These are phyloP conservation scores for Cryptoprocta ferox DNA, from an alignment of 2,797 vertebrate genomes.

Conservation along the genomic window DNA sequence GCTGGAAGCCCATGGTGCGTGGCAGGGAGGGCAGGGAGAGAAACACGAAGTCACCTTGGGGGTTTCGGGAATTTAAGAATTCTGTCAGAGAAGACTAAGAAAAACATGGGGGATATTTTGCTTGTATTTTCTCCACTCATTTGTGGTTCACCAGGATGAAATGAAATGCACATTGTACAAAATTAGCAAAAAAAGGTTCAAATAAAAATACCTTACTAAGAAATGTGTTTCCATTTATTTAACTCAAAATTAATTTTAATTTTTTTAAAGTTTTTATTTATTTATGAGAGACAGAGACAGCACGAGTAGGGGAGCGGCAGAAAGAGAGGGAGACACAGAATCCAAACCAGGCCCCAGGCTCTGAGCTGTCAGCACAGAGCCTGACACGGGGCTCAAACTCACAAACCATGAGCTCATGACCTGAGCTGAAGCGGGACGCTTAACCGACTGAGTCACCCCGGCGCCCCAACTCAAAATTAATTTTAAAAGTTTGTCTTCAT, in stretches of 20 bases:
- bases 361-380: no score
- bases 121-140: neutral
- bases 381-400: no score
- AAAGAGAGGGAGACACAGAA: no score
- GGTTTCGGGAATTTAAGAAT: neutral
- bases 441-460: no score
- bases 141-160: neutral
- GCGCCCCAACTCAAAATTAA: neutral
- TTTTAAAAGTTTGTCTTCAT: neutral
- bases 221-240: neutral
- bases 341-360: no score
- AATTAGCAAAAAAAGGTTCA: neutral
- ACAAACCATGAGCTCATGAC: no score
- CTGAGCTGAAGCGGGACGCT: no score
- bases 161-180: neutral
- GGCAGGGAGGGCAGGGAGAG: neutral
- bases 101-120: neutral
- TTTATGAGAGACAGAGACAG: no score
- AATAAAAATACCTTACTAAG: neutral
- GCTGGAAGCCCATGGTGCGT: accelerated
- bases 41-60: neutral
- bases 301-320: no score
- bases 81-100: neutral
- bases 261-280: neutral
- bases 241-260: neutral